Evolutionary conservation across 2,113 vertebrate genomes (phyloP).

Genomic region (Crotalus tigris): DNA sequence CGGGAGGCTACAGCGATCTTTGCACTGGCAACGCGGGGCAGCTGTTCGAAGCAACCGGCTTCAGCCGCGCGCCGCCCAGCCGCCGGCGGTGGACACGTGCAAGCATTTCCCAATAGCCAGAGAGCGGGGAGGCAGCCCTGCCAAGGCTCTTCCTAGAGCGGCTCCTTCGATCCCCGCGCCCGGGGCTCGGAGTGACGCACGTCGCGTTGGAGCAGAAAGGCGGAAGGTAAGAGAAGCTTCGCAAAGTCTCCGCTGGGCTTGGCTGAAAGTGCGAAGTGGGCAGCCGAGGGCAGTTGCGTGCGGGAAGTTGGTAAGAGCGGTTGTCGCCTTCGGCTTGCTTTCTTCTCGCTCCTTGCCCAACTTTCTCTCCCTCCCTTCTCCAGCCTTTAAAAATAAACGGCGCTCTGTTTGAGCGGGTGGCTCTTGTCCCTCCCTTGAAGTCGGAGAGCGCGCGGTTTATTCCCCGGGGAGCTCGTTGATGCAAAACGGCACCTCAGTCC

Average conservation of each 20-base stretch:
- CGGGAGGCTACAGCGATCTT: background rate
- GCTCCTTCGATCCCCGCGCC: slow-evolving; percentile 7
- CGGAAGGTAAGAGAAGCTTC: slow-evolving; percentile 20
- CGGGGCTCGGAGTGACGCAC: slow-evolving; percentile 33
- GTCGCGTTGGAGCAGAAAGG: slow-evolving; percentile 13
- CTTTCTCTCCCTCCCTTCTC: background rate
- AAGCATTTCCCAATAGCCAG: slow-evolving; percentile 23
- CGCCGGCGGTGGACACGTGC: background rate
- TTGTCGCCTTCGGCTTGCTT: background rate
- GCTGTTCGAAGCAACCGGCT: background rate
- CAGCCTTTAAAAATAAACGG: background rate
- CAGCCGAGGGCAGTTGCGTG: background rate
- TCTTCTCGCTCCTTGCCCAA: background rate
- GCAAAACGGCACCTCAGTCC: background rate
- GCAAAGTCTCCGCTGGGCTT: background rate
- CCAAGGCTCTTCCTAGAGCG: background rate
- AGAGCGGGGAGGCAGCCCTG: slow-evolving; percentile 10
- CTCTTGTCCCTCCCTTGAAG: background rate
- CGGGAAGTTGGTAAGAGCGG: slow-evolving; percentile 36
- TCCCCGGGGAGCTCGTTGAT: background rate
- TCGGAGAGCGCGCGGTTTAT: background rate
- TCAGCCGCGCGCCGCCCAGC: background rate
- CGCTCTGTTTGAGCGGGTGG: background rate
- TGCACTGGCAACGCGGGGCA: background rate
- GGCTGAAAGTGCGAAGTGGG: slow-evolving; percentile 30